A percentile compares a stretch with the other conserved stretches of the same genome.
These are phyloP conservation scores for Catocala sponsa DNA, from an alignment of 2,888 invertebrate species.

Conservation along the genomic window DNA sequence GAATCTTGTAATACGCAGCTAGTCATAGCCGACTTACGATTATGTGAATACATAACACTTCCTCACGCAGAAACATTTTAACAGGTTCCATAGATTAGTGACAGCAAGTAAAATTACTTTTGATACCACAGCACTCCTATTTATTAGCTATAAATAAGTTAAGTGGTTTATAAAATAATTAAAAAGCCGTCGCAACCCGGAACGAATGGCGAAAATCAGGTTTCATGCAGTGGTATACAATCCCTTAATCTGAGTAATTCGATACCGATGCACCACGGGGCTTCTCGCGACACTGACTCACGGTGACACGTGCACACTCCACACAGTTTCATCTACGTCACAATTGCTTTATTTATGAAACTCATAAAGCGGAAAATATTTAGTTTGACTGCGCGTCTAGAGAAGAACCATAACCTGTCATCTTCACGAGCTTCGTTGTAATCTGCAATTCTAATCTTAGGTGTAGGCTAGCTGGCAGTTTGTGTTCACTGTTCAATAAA, in stretches of 20 bases:
- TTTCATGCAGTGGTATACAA: constrained; percentile 32
- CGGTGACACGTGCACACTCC: constrained; percentile 33
- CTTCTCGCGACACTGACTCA: constrained; percentile 52
- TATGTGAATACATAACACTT: no score
- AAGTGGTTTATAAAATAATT: not conserved
- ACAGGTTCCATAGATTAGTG: not conserved
- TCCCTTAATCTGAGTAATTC: constrained; percentile 49
- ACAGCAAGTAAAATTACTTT: no score
- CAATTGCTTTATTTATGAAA: constrained; percentile 15
- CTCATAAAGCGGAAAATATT: constrained; percentile 19
- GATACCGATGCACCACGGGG: constrained; percentile 47
- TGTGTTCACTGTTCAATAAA: constrained; percentile 1
- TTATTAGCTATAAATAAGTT: not conserved
- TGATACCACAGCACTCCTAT: not conserved
- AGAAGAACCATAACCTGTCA: not conserved
- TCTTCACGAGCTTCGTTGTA: not conserved
- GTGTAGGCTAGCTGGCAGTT: not conserved
- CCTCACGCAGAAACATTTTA: no score
- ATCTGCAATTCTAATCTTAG: constrained; percentile 11
- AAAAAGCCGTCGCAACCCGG: constrained; percentile 20
- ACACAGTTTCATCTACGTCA: constrained; percentile 15
- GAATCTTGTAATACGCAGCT: no score
- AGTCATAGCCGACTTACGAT: no score
- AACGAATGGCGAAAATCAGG: constrained; percentile 34
- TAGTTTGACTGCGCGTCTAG: constrained; percentile 9